phyloP scores from a whole-genome alignment of 2,797 vertebrate species.

The Muraenolepis orangiensis region DNA sequence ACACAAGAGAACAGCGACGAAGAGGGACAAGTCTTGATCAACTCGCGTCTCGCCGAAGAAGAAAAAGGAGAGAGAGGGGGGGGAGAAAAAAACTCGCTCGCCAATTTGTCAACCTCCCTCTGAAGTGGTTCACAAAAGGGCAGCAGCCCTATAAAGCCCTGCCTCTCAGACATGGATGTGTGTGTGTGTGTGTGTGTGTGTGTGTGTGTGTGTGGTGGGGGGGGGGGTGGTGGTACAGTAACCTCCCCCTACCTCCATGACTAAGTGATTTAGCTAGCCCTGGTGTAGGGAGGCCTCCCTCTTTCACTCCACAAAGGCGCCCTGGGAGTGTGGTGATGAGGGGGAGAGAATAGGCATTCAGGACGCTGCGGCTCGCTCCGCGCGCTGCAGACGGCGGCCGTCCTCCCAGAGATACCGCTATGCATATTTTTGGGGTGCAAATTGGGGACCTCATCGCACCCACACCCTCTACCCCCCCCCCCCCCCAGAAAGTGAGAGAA shows the following conservation, averaged over 20 bases:
- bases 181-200: too few relatives aligned
- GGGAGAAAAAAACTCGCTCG: slow-evolving; percentile 49
- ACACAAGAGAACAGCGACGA: slow-evolving; percentile 33
- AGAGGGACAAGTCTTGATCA: slow-evolving; percentile 53
- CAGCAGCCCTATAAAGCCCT: slow-evolving; percentile 54
- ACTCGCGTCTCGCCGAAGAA: slow-evolving; percentile 30
- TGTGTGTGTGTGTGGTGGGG: background rate
- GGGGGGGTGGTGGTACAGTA: slow-evolving; percentile 52
- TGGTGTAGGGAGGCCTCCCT: slow-evolving; percentile 47
- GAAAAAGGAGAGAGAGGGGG: background rate
- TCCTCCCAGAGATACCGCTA: slow-evolving; percentile 59
- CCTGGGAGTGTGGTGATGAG: slow-evolving; percentile 6
- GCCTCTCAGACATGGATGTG: slow-evolving; percentile 44
- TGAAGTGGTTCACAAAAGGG: slow-evolving; percentile 61
- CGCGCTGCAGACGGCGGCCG: slow-evolving; percentile 50
- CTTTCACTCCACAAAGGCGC: slow-evolving; percentile 2
- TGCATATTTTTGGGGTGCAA: slow-evolving; percentile 55
- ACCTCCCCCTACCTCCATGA: slow-evolving; percentile 60
- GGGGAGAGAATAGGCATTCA: slow-evolving; percentile 52
- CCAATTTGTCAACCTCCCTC: slow-evolving; percentile 63
- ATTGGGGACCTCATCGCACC: slow-evolving; percentile 43
- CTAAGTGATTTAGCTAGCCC: slow-evolving; percentile 72
- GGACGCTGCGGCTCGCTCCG: slow-evolving; percentile 57
- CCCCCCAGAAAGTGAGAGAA: slow-evolving; percentile 43
- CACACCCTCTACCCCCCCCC: too few relatives aligned